These are phyloP conservation scores for Pampusana beccarii DNA, from an alignment of 2,113 vertebrate genomes.

Conservation along the genomic window DNA sequence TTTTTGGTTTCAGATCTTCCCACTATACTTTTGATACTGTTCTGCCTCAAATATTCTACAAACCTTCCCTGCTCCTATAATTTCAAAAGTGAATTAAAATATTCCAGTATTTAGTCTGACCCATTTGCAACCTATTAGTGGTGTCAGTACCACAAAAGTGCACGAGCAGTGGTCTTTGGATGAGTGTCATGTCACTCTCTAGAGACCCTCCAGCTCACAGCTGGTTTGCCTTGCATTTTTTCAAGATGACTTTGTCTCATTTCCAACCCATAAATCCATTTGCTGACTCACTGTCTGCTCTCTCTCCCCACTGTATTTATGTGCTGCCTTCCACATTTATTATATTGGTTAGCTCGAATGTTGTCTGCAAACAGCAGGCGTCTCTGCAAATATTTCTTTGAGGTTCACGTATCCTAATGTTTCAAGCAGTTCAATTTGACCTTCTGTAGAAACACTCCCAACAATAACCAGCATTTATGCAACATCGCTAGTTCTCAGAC, in stretches of 20 bases:
- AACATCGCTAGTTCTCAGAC: not conserved
- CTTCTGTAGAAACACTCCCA: not conserved
- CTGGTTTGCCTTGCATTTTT: not conserved
- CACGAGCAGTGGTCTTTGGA: not conserved
- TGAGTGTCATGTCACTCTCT: not conserved
- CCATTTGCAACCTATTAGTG: not conserved
- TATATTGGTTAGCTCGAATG: not conserved
- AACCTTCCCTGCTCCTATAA: not conserved
- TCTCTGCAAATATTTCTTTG: not conserved
- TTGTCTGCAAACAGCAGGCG: not conserved
- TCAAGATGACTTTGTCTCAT: not conserved
- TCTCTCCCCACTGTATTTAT: not conserved
- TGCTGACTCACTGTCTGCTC: not conserved
- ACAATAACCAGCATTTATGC: not conserved
- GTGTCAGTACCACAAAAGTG: not conserved
- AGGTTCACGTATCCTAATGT: not conserved
- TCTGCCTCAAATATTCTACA: not conserved
- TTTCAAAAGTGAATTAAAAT: not conserved
- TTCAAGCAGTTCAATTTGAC: not conserved
- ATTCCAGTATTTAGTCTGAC: not conserved
- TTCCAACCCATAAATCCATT: not conserved
- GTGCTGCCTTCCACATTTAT: not conserved
- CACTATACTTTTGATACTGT: not conserved
- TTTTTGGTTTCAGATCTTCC: not conserved
- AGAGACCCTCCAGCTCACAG: not conserved